These are phyloP conservation scores for Timema podura DNA, from an alignment of 2,888 invertebrate genomes.

Conservation along the genomic window DNA sequence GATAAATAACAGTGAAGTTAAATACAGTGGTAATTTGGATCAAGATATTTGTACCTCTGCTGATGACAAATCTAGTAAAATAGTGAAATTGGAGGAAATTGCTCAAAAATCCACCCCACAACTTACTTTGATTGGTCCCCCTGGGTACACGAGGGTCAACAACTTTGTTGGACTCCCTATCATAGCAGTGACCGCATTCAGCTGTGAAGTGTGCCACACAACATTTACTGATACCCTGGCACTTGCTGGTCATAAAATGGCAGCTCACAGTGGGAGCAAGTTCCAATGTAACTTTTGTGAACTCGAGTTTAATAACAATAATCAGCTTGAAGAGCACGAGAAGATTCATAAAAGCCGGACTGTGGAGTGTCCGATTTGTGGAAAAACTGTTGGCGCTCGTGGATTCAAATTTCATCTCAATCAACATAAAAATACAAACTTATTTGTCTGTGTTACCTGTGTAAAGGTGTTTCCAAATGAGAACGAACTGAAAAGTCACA, in stretches of 20 bases:
- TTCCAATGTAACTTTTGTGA: neutral
- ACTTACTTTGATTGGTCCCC: neutral
- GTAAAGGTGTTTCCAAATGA: slow-evolving; percentile 6
- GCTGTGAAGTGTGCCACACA: neutral
- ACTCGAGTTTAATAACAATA: neutral
- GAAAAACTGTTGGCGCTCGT: neutral
- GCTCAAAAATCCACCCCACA: neutral
- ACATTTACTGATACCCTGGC: neutral
- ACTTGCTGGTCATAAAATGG: slow-evolving; percentile 8
- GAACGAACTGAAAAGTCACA: slow-evolving; percentile 12
- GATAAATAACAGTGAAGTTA: neutral
- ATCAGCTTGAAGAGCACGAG: neutral
- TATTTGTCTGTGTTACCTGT: neutral
- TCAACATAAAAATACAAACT: neutral
- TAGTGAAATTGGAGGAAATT: neutral
- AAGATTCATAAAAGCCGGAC: neutral
- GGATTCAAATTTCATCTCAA: slow-evolving; percentile 2
- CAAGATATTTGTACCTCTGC: neutral
- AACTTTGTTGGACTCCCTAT: no score
- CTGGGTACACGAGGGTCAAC: no score
- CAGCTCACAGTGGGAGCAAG: neutral
- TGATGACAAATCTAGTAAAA: neutral
- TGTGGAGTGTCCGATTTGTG: neutral
- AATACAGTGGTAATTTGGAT: neutral
- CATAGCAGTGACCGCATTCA: neutral